Percentiles rank a stretch among this genome's conserved stretches.
These are phyloP conservation scores for Hirtodrosophila trivittata DNA, from an alignment of 2,888 invertebrate species.

Conservation along the genomic window DNA sequence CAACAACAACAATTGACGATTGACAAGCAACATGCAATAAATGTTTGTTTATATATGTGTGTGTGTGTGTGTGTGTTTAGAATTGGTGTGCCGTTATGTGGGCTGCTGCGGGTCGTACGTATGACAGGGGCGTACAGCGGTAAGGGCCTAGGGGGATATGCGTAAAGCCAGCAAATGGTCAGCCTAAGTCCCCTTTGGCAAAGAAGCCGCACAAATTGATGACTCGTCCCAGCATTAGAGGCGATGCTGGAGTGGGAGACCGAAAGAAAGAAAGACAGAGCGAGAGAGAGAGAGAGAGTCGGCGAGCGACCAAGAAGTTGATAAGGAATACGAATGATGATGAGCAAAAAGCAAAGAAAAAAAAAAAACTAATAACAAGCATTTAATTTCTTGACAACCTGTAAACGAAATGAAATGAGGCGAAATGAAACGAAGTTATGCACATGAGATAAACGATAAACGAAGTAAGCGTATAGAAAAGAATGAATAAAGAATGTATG, in stretches of 20 bases:
- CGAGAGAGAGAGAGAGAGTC: neutral
- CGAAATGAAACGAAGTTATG: conserved; percentile 47
- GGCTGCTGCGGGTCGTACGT: conserved; percentile 30
- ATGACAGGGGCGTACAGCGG: conserved; percentile 18
- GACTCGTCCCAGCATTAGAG: conserved; percentile 30
- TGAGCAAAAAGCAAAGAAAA: conserved; percentile 27
- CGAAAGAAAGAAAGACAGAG: neutral
- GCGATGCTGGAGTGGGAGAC: neutral
- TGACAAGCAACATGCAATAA: conserved; percentile 45
- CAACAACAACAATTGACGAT: conserved; percentile 37
- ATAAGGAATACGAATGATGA: conserved; percentile 54
- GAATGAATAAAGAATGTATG: conserved; percentile 33
- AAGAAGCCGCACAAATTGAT: conserved; percentile 55
- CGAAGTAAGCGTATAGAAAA: conserved; percentile 28
- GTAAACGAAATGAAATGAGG: conserved; percentile 51
- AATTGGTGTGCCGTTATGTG: conserved; percentile 27
- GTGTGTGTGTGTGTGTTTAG: conserved; percentile 1
- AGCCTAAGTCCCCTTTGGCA: conserved; percentile 26
- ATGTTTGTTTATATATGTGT: conserved; percentile 25
- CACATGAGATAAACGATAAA: conserved; percentile 43
- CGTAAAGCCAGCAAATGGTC: conserved; percentile 34
- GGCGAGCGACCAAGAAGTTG: conserved; percentile 10
- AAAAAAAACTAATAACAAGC: conserved; percentile 54
- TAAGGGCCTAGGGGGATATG: neutral
- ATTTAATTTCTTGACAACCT: conserved; percentile 67